Percentiles rank a stretch among this genome's conserved stretches.
These are phyloP conservation scores for Diorhabda carinulata DNA, from an alignment of 1,140 invertebrate genomes.

Conservation along the genomic window DNA sequence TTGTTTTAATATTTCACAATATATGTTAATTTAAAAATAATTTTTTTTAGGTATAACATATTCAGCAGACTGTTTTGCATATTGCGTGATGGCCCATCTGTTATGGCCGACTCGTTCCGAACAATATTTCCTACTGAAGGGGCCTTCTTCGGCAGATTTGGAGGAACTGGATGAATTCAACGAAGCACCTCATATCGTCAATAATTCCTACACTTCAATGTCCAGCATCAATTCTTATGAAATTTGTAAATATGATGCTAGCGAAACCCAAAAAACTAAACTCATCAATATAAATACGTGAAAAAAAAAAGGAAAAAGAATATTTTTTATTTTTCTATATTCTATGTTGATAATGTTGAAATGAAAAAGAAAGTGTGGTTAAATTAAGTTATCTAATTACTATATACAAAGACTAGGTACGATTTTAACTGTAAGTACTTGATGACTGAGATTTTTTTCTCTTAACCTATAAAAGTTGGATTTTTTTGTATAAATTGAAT, in stretches of 20 bases:
- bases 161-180: constrained; percentile 89
- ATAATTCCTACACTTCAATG: constrained; percentile 53
- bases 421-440: too few species aligned
- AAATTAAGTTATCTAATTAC: too few species aligned
- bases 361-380: background rate
- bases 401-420: too few species aligned
- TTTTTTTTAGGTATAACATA: constrained; percentile 78
- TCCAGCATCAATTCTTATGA: constrained; percentile 41
- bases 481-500: too few species aligned
- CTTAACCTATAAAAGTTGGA: too few species aligned
- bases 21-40: too few species aligned
- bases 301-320: constrained; percentile 5
- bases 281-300: constrained; percentile 23
- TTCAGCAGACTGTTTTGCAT: constrained; percentile 90
- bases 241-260: constrained; percentile 38
- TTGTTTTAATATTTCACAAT: too few species aligned
- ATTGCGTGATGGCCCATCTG: constrained; percentile 89
- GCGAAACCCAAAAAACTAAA: constrained; percentile 41
- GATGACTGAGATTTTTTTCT: too few species aligned
- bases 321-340: background rate
- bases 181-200: constrained; percentile 83
- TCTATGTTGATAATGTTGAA: background rate
- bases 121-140: constrained; percentile 80
- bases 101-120: constrained; percentile 89
- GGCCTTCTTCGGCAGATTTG: constrained; percentile 59